These are phyloP conservation scores for Lepilemur septentrionalis DNA, from an alignment of 2,797 vertebrate species.

Conservation along the genomic window DNA sequence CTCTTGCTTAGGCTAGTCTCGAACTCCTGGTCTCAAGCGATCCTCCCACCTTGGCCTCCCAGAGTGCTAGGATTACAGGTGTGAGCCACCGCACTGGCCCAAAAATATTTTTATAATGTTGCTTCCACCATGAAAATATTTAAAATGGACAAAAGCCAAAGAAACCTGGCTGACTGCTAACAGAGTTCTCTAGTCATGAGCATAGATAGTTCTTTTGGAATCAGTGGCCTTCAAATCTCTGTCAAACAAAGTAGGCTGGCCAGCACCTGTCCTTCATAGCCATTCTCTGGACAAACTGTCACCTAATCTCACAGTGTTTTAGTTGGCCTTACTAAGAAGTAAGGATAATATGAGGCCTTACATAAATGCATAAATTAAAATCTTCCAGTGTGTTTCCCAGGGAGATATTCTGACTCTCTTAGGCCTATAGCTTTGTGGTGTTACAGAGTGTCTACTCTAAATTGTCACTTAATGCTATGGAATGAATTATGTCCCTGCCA, in stretches of 20 bases:
- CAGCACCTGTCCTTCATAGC: neutral
- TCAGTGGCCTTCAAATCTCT: neutral
- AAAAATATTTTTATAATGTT: slow-evolving; percentile 19
- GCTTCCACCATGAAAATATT: slow-evolving; percentile 50
- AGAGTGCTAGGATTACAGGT: too few species aligned
- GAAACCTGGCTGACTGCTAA: neutral
- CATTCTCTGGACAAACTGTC: neutral
- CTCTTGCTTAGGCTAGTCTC: too few species aligned
- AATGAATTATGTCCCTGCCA: neutral
- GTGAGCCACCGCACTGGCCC: too few species aligned
- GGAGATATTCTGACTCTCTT: neutral
- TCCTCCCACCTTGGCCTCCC: too few species aligned
- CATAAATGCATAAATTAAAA: neutral
- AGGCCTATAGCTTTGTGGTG: neutral
- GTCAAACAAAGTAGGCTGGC: neutral
- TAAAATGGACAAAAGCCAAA: slow-evolving; percentile 51
- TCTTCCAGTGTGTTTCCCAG: neutral
- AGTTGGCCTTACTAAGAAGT: neutral
- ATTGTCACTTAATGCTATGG: neutral
- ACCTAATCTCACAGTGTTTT: neutral
- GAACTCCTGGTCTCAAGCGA: too few species aligned
- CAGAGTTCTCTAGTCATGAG: neutral
- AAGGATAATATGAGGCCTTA: neutral
- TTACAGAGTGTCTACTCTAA: neutral
- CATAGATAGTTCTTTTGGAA: neutral